Conservation (phyloP, 2,888 invertebrate genomes). For the Adelognathus sp. region DNA sequence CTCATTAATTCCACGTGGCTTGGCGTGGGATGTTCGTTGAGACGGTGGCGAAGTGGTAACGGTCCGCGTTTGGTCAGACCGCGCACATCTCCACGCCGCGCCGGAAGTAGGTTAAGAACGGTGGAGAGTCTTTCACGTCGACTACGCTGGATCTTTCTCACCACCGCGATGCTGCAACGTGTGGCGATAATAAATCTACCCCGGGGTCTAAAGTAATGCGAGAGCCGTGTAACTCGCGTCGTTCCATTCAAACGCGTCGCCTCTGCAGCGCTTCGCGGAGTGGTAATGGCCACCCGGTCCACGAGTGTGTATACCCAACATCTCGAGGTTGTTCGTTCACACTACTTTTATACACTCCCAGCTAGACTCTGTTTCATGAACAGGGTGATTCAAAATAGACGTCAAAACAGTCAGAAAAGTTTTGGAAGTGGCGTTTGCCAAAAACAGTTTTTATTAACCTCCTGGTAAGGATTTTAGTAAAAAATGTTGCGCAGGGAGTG, state of each 20-base stretch:
- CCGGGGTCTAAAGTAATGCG: constrained; percentile 70
- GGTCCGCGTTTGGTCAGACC: constrained; percentile 46
- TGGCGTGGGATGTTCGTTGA: not conserved
- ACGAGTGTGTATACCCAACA: constrained; percentile 69
- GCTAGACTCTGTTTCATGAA: no score
- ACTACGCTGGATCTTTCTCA: constrained; percentile 18
- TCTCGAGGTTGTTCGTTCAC: constrained; percentile 68
- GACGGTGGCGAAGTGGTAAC: constrained; percentile 36
- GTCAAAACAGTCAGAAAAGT: no score
- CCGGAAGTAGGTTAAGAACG: constrained; percentile 59
- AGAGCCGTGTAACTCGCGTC: constrained; percentile 69
- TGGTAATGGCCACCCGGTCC: constrained; percentile 71
- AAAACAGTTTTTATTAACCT: no score
- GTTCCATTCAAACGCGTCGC: constrained; percentile 72
- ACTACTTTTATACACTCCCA: constrained; percentile 32
- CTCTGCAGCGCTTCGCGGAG: constrained; percentile 68
- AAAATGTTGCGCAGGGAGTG: no score
- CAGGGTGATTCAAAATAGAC: no score
- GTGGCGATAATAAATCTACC: constrained; percentile 73
- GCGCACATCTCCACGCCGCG: constrained; percentile 1
- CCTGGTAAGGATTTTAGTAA: no score
- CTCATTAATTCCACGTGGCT: constrained; percentile 41
- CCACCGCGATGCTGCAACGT: constrained; percentile 16
- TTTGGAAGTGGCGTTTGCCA: no score
- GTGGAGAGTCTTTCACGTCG: constrained; percentile 23